Base-by-base conservation (phyloP, 2,797 vertebrate genomes). In the Microctenopoma steveboyesi region DNA sequence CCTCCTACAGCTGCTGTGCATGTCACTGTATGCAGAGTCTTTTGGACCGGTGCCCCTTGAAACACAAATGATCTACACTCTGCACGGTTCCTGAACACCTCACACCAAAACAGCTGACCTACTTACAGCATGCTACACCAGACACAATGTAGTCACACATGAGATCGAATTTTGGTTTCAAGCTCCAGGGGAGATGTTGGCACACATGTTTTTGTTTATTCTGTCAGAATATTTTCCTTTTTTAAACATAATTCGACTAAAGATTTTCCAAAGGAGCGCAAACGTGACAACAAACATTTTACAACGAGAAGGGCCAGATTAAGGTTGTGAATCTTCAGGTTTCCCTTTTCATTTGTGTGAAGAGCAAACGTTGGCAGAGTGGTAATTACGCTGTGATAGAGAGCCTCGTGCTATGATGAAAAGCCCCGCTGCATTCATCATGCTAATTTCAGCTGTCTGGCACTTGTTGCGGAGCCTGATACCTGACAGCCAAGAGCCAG, bases 341-440 rank as follows among this genome's bases (percentile, higher is more conserved):
- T 54, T 42, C 28, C 18, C 55, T 65, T 63, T 69, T 74, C 47
- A 50, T 71, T 45, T 22, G 42, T 37, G 42, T 77, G 59, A 52
- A 42, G 14, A 69, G 78, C 61, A 68, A 67, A 75, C 30, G 47
- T 25, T 73, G 76, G 69, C 82, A 68, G 74, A 58, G 64, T 8
- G 53, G 72, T 82, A 75, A 85, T 86, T 73, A 75, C 59, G 22
- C 45, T 35, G 66, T 64, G 69, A 83, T 61, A 43, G 64, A 84
- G 69, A 69, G 54, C 67, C 72, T 66, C 60, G 72, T 66, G 65
- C 64, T 18, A 43, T 72, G 84, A 90, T 83, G 68, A 82, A 89
- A 42, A 62, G 13, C 35, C 39, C 14, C 13, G 70, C 39, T 71
- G 58, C 72, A 76, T 68, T 63, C 71, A 61, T 84, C 69, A 62